Conservation (phyloP, 2,888 invertebrate species). For the Dione vanillae region DNA sequence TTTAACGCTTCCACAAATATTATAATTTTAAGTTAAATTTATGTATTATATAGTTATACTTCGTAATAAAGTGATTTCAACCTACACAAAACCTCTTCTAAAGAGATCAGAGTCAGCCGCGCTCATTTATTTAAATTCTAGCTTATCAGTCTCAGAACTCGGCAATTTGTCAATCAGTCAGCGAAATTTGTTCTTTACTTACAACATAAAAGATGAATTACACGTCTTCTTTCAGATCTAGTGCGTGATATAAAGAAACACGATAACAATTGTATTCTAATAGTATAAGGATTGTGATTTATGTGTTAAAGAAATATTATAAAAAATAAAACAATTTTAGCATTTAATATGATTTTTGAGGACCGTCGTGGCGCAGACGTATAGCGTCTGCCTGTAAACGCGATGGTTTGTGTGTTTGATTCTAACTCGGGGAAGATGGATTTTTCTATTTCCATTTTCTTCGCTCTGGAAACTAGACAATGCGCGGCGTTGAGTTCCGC, state of each 20-base stretch:
- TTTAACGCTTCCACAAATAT: no score
- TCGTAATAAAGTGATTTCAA: neutral
- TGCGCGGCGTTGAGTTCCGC: no score
- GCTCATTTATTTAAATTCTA: slow-evolving; percentile 6
- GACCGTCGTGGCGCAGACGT: no score
- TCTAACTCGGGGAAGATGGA: no score
- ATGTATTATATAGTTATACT: neutral
- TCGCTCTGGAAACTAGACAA: no score
- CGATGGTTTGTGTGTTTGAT: no score
- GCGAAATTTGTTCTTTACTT: neutral
- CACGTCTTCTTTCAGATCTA: neutral
- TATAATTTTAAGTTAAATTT: neutral
- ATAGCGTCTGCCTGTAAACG: no score
- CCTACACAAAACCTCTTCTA: neutral
- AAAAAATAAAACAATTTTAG: no score
- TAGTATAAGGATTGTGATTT: neutral
- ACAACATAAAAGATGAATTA: slow-evolving; percentile 12
- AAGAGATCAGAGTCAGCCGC: neutral
- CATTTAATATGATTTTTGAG: no score
- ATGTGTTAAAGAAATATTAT: no score
- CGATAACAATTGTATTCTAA: neutral
- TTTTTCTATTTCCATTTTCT: no score
- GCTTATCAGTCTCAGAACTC: slow-evolving; percentile 6
- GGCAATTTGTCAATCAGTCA: slow-evolving; percentile 11
- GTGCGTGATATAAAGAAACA: neutral